Evolutionary conservation across 2,113 vertebrate genomes (phyloP).

Genomic region (Rhynchopsitta pachyrhyncha): DNA sequence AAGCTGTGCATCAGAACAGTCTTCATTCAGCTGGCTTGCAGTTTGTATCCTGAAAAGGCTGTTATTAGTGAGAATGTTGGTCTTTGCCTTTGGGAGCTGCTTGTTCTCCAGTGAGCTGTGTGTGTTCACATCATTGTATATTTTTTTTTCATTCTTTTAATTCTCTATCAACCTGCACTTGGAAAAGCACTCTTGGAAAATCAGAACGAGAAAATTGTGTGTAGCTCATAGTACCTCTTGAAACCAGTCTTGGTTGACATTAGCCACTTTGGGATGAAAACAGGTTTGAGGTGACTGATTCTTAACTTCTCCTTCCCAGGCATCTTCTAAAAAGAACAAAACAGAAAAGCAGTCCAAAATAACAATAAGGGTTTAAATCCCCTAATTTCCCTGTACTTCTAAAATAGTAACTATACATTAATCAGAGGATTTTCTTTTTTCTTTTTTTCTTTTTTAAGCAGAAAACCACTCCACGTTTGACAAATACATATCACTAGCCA

Average conservation of each 20-base stretch:
- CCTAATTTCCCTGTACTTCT: background rate
- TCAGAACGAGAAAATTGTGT: background rate
- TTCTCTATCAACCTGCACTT: background rate
- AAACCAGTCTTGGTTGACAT: background rate
- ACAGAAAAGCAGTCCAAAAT: background rate
- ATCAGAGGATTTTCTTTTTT: background rate
- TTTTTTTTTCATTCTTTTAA: background rate
- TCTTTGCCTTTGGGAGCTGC: background rate
- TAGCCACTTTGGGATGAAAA: background rate
- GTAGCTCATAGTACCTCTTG: background rate
- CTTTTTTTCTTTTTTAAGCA: background rate
- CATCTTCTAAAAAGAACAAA: background rate
- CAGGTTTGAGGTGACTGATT: background rate
- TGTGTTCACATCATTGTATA: background rate
- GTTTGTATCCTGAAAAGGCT: background rate
- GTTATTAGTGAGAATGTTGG: accelerated
- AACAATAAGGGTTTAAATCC: background rate
- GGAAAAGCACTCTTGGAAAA: background rate
- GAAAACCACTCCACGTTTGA: background rate
- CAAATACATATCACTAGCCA: background rate
- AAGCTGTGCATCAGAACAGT: background rate
- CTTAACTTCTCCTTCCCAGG: background rate
- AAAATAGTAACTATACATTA: background rate
- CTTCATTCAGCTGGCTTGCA: background rate
- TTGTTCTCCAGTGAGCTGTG: background rate